Evolutionary conservation across 2,797 vertebrate genomes (phyloP), one percentile per base, ranked within the genome.

Genomic region (Gymnoscopelus braueri): DNA sequence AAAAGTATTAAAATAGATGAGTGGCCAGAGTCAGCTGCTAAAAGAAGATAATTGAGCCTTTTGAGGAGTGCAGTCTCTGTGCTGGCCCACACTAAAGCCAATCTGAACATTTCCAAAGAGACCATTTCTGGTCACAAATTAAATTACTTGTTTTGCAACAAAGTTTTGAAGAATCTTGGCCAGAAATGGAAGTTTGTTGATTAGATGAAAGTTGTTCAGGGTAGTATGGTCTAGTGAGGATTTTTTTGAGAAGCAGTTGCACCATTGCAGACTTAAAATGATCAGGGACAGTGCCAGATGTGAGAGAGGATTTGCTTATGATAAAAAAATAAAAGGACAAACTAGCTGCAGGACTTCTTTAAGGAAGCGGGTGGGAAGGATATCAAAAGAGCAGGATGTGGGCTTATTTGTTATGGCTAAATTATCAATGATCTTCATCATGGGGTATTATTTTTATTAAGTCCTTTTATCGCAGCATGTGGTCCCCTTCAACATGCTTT

Each of bases 391-490:
- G 3, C 50, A 51, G n/a, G 50, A 51, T 51, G 5, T n/a, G 13
- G 6, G n/a, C 1, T 13, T 4, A 13, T 51, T 51, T 51, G 50
- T 51, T 72, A 71, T 3, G 19, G 63, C 80, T 69, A 81, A 77
- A 84, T 70, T 62, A 62, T 57, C 63, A 47, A 65, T 81, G 59
- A 67, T 67, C 69, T 68, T 69, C 62, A 64, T 78, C 66, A 62
- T 63, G 2, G 12, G 78, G 58, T 64, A 10, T 13, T 4, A 5
- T 15, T 44, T 53, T 39, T 23, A 63, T 63, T 62, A 35, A 51
- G 67, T 61, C 50, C 59, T 65, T 75, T 67, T 32, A 68, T 80
- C 80, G 0, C 60, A 4, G 29, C 12, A 10, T 29, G 61, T 51
- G 60, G 69, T 55, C 49, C 15, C 67, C 52, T 39, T 23, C 3